Base-by-base conservation (phyloP, 2,888 invertebrate genomes). In the Melinopterus prodromus region DNA sequence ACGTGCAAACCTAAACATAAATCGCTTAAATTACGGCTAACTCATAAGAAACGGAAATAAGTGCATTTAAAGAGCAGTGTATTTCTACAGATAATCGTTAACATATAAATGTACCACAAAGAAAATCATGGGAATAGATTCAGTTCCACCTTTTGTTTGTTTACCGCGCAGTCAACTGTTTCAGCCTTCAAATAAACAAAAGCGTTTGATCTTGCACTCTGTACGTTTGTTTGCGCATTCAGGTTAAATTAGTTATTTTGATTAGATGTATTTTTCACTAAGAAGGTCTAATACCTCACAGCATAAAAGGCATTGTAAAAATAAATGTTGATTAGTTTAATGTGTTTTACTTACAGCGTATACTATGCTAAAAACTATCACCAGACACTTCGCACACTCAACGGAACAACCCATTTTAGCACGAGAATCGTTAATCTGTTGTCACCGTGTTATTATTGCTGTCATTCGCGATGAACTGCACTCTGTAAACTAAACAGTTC, bases 311-410 rank as follows among this genome's bases (percentile, higher is more conserved):
- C 26, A 26, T 26, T 26, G 1, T 26, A 26, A 26, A 26, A 53
- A 53, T 53, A 53, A 76, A 6, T 7, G 9, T 69, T 16, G 35
- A 35, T 4, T 12, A 14, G 69, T 70, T 26, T 71, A 16, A 36
- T 12, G 9, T 77, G 16, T 35, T 78, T n/a, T 70, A 80, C 80
- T 80, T 70, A 80, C 80, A 69, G 80, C 80, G 69, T 80, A 80
- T 35, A 80, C 77, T 26, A 80, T 76, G 77, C 78, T 80, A 77
- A 80, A 80, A 16, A 80, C 80, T 69, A 80, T 77, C 35, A 80
- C 78, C 26, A 80, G 69, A 75, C 80, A 80, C 75, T 80, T 80
- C 71, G 79, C 77, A 74, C 80, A 80, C 14, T 78, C 80, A 12
- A 80, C 37, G 14, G 80, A 80, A 70, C 78, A 80, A 77, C 77